phyloP scores from a whole-genome alignment of 2,888 invertebrate species.

The Eupithecia insigniata region DNA sequence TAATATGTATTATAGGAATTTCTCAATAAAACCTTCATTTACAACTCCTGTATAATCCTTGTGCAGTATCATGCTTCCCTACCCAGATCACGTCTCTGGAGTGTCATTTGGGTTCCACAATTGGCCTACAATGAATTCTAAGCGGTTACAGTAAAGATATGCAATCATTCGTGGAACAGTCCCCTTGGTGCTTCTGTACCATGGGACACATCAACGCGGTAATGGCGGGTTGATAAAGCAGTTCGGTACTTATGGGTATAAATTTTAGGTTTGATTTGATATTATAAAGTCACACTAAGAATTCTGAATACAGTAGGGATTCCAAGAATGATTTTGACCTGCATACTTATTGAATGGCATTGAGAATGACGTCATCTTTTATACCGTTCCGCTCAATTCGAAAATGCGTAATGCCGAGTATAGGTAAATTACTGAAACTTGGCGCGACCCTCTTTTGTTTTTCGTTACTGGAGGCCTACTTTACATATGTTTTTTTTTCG shows the following conservation, averaged over 20 bases:
- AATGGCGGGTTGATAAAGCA: slow-evolving; percentile 3
- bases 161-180: slow-evolving; percentile 19
- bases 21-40: slow-evolving; percentile 6
- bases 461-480: no score
- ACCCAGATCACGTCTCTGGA: slow-evolving; percentile 18
- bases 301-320: not conserved
- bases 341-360: not conserved
- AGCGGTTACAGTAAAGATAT: slow-evolving; percentile 47
- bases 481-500: no score
- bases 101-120: slow-evolving; percentile 44
- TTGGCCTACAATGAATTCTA: slow-evolving; percentile 53
- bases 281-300: not conserved
- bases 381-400: no score
- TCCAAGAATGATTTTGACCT: not conserved
- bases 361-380: not conserved
- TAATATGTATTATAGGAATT: not conserved
- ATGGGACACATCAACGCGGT: slow-evolving; percentile 8
- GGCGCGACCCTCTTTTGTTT: no score
- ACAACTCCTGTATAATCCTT: not conserved
- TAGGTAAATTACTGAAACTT: no score
- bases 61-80: slow-evolving; percentile 3
- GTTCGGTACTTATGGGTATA: not conserved
- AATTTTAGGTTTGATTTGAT: not conserved
- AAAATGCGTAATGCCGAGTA: no score
- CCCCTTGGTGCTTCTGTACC: slow-evolving; percentile 4